Evolutionary conservation across 2,888 invertebrate genomes (phyloP).

Genomic region (Tiliacea aurago): DNA sequence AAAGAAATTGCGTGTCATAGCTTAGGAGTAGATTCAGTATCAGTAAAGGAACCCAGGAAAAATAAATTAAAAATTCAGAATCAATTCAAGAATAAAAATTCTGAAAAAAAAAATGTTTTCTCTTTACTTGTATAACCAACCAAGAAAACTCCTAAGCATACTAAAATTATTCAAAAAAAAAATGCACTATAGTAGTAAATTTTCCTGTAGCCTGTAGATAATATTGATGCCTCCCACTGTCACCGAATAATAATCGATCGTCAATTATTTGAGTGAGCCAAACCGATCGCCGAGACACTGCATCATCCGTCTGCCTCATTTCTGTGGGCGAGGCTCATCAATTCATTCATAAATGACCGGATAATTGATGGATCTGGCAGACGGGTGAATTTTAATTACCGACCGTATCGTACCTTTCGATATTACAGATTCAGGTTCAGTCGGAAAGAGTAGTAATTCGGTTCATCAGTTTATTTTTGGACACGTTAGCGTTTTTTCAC

Average conservation of each 20-base stretch:
- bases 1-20: too few relatives aligned
- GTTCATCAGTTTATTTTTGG: neutral
- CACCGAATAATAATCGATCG: slow-evolving; percentile 41
- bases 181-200: neutral
- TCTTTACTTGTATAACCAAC: neutral
- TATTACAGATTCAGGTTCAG: neutral
- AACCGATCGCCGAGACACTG: slow-evolving; percentile 39
- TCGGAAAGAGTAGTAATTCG: neutral
- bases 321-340: slow-evolving; percentile 59
- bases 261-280: slow-evolving; percentile 35
- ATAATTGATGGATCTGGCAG: slow-evolving; percentile 69
- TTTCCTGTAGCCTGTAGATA: neutral
- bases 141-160: neutral
- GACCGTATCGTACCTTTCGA: slow-evolving; percentile 19
- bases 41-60: too few relatives aligned
- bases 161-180: neutral
- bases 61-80: too few relatives aligned
- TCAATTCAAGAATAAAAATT: too few relatives aligned
- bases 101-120: too few relatives aligned
- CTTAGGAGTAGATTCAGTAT: too few relatives aligned
- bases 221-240: neutral
- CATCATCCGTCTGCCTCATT: slow-evolving; percentile 57
- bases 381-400: slow-evolving; percentile 58
- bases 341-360: slow-evolving; percentile 68
- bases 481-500: neutral